Base-by-base conservation (phyloP, 1,140 invertebrate genomes). In the Idris sp. region DNA sequence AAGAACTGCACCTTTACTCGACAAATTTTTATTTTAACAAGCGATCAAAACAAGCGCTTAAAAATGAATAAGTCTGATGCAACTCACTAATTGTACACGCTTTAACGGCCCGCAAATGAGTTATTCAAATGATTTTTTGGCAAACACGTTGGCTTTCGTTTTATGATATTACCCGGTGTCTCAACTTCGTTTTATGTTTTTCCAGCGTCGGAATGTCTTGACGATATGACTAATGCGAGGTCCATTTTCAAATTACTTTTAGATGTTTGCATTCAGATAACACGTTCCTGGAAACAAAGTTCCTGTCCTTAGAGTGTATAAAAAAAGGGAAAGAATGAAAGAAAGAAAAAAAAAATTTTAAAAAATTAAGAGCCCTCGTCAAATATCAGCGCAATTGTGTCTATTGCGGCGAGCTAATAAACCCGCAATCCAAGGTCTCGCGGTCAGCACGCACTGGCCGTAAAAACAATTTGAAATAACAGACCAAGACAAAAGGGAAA, bases 21-120 rank as follows among this genome's bases (percentile, higher is more conserved):
- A 69, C 51, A 69, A 69, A 69, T 69, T 69, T 69, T 59, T 53
- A 51, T 51, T 69, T 51, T 69, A 69, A n/a, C 54, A 54, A 56
- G 10, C 53, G 54, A 59, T 28, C 51, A 69, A 69, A 59, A 59
- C 36, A 51, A 69, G 30, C 53, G 31, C 65, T 69, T 69, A 58
- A 48, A 48, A 16, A 41, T 31, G 54, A 54, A 59, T 59, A 51
- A 59, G 11, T 43, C 36, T 51, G 65, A 69, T 59, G 53, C 54
- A 46, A 38, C 22, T 40, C 30, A 30, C 56, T 71, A 71, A 71
- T 71, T 71, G 67, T 35, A 43, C 15, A 15, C 11, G 40, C 15
- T 59, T 61, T 71, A 61, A 71, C 11, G 56, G 13, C 41, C 36
- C 48, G 26, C 44, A 61, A 61, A 61, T 71, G 56, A 71, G 38